These are phyloP conservation scores for Tortrix viridana DNA, from an alignment of 2,888 invertebrate genomes.

Conservation along the genomic window DNA sequence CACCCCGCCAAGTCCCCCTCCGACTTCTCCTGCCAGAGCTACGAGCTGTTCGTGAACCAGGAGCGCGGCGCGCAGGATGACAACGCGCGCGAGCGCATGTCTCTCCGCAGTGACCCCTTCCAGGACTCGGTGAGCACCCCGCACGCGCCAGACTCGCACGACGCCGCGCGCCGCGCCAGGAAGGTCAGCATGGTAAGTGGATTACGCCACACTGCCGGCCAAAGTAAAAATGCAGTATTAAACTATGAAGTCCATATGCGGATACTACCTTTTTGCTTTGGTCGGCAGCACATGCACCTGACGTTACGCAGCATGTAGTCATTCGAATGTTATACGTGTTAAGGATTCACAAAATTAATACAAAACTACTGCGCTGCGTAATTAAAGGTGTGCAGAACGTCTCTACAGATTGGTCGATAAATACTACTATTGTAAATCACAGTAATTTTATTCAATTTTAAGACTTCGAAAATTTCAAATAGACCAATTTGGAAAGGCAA, in stretches of 20 bases:
- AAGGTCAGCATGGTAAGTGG: slow-evolving; percentile 97
- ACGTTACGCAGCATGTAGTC: slow-evolving; percentile 14
- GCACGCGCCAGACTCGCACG: slow-evolving; percentile 85
- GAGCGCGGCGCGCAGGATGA: slow-evolving; percentile 95
- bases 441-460: background rate
- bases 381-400: slow-evolving; percentile 22
- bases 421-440: too few relatives aligned
- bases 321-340: too few relatives aligned
- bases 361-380: slow-evolving; percentile 16
- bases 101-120: slow-evolving; percentile 94
- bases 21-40: slow-evolving; percentile 95
- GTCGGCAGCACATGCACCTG: slow-evolving; percentile 46
- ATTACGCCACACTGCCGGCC: too few relatives aligned
- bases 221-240: too few relatives aligned
- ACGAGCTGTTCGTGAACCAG: slow-evolving; percentile 95
- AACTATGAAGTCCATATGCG: too few relatives aligned
- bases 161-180: slow-evolving; percentile 84
- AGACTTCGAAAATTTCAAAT: background rate
- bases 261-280: too few relatives aligned
- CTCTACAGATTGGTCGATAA: slow-evolving; percentile 16
- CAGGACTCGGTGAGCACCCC: slow-evolving; percentile 94
- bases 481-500: slow-evolving; percentile 21
- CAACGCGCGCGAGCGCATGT: slow-evolving; percentile 96
- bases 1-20: slow-evolving; percentile 94
- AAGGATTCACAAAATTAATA: background rate